Percentiles rank a stretch among this genome's conserved stretches.
These are phyloP conservation scores for Actinostola sp. DNA, from an alignment of 92 coral and sea anemone genomes.

Conservation along the genomic window DNA sequence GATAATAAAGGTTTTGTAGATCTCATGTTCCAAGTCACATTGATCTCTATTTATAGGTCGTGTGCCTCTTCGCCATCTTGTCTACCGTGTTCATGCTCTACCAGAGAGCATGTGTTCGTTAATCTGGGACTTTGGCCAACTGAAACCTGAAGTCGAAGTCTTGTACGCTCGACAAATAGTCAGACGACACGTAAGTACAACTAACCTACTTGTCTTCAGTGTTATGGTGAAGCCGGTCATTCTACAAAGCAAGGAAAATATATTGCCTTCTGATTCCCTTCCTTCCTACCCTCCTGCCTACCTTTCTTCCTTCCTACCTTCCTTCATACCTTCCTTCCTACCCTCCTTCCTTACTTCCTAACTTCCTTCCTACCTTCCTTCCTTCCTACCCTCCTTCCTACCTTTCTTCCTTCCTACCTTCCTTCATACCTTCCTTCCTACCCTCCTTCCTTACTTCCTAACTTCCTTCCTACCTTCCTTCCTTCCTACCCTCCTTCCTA, in stretches of 20 bases:
- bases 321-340: too few relatives aligned
- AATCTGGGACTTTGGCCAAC: conserved; percentile 92
- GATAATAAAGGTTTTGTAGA: too few relatives aligned
- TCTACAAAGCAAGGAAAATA: too few relatives aligned
- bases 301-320: too few relatives aligned
- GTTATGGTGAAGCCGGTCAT: too few relatives aligned
- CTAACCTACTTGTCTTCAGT: too few relatives aligned
- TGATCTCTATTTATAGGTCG: conserved; percentile 27
- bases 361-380: neutral
- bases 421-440: neutral
- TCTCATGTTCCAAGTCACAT: too few relatives aligned
- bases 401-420: neutral
- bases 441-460: too few relatives aligned
- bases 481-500: too few relatives aligned
- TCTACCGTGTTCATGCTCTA: conserved; percentile 78
- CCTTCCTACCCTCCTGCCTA: too few relatives aligned
- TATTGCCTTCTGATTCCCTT: too few relatives aligned
- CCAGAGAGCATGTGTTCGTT: conserved; percentile 82
- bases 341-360: neutral
- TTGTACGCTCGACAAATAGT: conserved; percentile 76
- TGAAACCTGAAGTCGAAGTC: conserved; percentile 71
- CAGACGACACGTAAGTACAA: conserved; percentile 58
- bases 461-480: too few relatives aligned
- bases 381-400: neutral
- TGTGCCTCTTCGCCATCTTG: conserved; percentile 77